phyloP scores from a whole-genome alignment of 1,140 invertebrate species.

The Meloidogyne exigua region DNA sequence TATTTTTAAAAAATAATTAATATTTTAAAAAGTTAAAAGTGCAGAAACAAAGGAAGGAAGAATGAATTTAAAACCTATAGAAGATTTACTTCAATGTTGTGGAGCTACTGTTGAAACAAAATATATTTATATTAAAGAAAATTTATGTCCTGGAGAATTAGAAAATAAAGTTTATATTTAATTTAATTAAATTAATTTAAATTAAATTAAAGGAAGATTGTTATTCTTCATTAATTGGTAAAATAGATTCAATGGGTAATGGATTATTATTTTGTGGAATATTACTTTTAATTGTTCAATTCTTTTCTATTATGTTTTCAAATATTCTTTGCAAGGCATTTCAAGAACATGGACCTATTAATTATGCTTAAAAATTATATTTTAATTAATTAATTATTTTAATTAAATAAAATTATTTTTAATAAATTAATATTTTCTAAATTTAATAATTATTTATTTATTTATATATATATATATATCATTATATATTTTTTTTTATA shows the following conservation, averaged over 20 bases:
- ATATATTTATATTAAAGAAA: slow-evolving; percentile 33
- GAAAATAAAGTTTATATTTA: not conserved
- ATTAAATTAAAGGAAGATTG: slow-evolving; percentile 47
- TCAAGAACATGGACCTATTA: slow-evolving; percentile 53
- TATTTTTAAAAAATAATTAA: not conserved
- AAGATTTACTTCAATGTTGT: slow-evolving; percentile 54
- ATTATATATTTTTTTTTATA: too few relatives aligned
- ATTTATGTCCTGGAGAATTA: slow-evolving; percentile 25
- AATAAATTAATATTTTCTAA: too few relatives aligned
- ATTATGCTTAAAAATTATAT: slow-evolving; percentile 48
- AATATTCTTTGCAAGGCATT: slow-evolving; percentile 58
- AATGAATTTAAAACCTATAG: slow-evolving; percentile 56
- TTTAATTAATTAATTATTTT: not conserved
- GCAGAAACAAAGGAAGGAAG: slow-evolving; percentile 37
- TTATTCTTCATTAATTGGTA: slow-evolving; percentile 45
- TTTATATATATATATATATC: too few relatives aligned
- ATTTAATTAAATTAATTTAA: not conserved
- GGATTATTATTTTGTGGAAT: slow-evolving; percentile 48
- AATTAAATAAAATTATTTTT: slow-evolving; percentile 9
- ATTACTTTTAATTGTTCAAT: slow-evolving; percentile 52
- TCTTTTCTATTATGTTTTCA: slow-evolving; percentile 57
- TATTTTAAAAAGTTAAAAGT: slow-evolving; percentile 31
- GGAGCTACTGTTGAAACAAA: slow-evolving; percentile 54
- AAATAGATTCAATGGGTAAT: slow-evolving; percentile 48
- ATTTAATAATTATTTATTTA: too few relatives aligned